A percentile compares a stretch with the other conserved stretches of the same genome.
Conservation (phyloP, 2,113 vertebrate genomes). For the Calidris pugnax region DNA sequence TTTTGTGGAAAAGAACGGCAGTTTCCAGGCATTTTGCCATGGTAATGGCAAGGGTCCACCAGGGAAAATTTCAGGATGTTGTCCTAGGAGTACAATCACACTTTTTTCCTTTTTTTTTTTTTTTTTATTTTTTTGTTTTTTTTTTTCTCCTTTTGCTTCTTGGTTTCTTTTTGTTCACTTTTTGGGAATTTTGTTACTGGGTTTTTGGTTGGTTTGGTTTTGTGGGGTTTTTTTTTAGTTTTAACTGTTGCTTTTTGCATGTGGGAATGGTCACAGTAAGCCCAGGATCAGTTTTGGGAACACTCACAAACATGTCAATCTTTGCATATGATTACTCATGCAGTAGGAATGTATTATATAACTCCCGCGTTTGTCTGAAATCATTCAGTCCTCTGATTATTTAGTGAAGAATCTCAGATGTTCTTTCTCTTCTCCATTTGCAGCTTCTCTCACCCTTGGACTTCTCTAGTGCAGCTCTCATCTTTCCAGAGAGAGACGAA, state of each 20-base stretch:
- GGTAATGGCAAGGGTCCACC: conserved; percentile 47
- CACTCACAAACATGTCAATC: conserved; percentile 33
- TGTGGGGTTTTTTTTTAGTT: neutral
- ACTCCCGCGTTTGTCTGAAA: conserved; percentile 30
- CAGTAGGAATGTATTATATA: conserved; percentile 43
- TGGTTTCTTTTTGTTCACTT: neutral
- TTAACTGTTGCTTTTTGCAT: neutral
- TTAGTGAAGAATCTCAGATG: conserved; percentile 33
- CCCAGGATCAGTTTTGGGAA: neutral
- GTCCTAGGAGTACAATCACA: conserved; percentile 35
- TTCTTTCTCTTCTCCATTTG: conserved; percentile 10
- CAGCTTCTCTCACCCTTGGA: conserved; percentile 1
- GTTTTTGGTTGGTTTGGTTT: neutral
- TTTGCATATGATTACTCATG: conserved; percentile 44
- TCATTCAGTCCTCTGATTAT: neutral
- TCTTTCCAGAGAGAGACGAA: neutral
- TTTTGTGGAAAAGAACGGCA: conserved; percentile 42
- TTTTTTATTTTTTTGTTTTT: too few relatives aligned
- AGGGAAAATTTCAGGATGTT: conserved; percentile 42
- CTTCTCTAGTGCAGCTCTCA: neutral
- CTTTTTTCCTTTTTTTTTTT: neutral
- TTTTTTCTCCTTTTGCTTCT: accelerated
- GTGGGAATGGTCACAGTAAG: neutral
- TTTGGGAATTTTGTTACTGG: neutral
- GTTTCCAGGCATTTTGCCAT: conserved; percentile 67